Base-by-base conservation (phyloP, 2,797 vertebrate genomes). In the Tenualosa ilisha region DNA sequence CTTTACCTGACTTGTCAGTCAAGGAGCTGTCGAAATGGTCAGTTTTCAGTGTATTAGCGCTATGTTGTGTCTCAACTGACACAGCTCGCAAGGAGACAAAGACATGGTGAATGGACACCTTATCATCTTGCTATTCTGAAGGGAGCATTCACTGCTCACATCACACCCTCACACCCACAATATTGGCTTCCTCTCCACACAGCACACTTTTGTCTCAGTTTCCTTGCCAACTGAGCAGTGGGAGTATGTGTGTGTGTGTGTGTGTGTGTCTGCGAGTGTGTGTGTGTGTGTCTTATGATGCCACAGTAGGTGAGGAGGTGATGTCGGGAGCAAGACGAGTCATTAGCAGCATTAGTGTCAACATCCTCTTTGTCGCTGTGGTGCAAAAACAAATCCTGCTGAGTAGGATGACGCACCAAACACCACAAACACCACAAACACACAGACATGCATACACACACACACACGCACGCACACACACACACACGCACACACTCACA, bases 331-430 rank as follows among this genome's bases (percentile, higher is more conserved):
- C 37, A 82, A 90, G 87, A 86, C 82, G 22, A 46, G 79, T 91
- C 89, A 91, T 91, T 91, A 90, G 84, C 84, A 5, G 82, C 87
- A 88, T 91, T 90, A 90, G 82, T 50, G 68, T 81, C 87, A 86
- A 89, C 87, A 90, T 90, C 88, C 87, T 85, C 83, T 89, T 88
- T 87, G 88, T 89, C 46, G 65, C 65, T n/a, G 53, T 59, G 26
- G 81, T 43, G 86, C 85, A 72, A 87, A 82, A 89, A 89, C 87
- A 89, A 90, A 83, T 86, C 65, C 81, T 40, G 26, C 65, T 72
- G 26, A 72, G 65, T 12, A 31, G 65, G 31, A 72, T 72, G 65
- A 72, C 31, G 59, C 59, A 63, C 59, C 8, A 63, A 63, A n/a
- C 56, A n/a, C 20, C 56, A 6, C 22, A 9, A 3, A 72, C 65